These are phyloP conservation scores for Hirundichthys speculiger DNA, from an alignment of 2,113 vertebrate genomes.

Conservation along the genomic window DNA sequence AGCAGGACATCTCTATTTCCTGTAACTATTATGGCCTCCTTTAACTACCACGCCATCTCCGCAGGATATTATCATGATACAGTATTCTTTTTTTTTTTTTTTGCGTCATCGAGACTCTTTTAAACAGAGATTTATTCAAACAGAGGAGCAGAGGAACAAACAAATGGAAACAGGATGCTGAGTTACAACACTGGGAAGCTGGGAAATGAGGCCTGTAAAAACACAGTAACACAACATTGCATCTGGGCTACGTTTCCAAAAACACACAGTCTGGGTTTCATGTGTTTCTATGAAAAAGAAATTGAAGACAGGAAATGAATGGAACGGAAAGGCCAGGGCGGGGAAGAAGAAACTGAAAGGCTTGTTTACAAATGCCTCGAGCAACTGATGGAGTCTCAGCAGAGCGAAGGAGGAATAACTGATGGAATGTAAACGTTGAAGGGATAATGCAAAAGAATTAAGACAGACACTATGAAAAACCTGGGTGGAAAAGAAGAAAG, in stretches of 20 bases:
- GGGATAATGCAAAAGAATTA: background rate
- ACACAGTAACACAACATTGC: constrained; percentile 28
- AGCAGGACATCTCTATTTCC: background rate
- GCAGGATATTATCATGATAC: constrained; percentile 38
- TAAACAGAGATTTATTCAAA: constrained; percentile 31
- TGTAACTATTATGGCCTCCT: too few relatives aligned
- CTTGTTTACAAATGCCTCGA: background rate
- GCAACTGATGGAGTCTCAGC: background rate
- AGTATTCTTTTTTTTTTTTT: too few relatives aligned
- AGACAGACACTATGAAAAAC: too few relatives aligned
- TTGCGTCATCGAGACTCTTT: constrained; percentile 19
- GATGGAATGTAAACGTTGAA: background rate
- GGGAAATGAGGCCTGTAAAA: constrained; percentile 43
- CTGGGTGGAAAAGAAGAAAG: background rate
- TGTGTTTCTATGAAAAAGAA: constrained; percentile 2
- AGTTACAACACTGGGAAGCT: constrained; percentile 25
- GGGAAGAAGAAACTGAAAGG: background rate
- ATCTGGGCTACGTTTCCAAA: constrained; percentile 19
- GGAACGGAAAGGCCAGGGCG: background rate
- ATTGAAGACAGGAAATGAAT: constrained; percentile 1
- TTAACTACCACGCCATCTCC: background rate
- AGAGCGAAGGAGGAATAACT: background rate
- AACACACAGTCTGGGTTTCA: background rate
- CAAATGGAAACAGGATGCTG: constrained; percentile 61
- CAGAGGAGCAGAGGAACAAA: constrained; percentile 34